These are phyloP conservation scores for Syrrhaptes paradoxus DNA, from an alignment of 2,113 vertebrate species.

Conservation along the genomic window DNA sequence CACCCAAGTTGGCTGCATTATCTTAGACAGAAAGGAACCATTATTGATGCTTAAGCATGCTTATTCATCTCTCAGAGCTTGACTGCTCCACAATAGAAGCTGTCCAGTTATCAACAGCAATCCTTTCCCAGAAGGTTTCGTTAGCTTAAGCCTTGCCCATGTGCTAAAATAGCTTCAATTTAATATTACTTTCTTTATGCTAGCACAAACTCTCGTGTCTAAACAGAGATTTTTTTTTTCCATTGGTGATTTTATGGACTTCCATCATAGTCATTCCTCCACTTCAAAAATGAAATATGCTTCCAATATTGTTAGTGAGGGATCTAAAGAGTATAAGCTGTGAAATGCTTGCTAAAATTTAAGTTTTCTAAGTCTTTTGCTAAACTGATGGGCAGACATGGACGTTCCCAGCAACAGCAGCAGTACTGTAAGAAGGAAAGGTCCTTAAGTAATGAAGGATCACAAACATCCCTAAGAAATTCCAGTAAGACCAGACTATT, in stretches of 20 bases:
- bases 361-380: not conserved
- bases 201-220: not conserved
- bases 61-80: constrained; percentile 4
- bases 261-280: not conserved
- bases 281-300: not conserved
- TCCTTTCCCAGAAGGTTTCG: not conserved
- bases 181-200: not conserved
- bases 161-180: not conserved
- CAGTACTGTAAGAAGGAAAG: not conserved
- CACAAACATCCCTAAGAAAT: not conserved
- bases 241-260: not conserved
- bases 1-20: not conserved
- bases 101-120: not conserved
- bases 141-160: not conserved
- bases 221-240: not conserved
- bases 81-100: not conserved
- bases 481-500: not conserved
- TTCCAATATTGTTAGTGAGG: not conserved
- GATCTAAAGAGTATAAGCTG: not conserved
- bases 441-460: not conserved
- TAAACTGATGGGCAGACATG: not conserved
- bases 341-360: not conserved
- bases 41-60: not conserved
- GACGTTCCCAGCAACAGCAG: not conserved
- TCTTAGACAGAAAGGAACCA: not conserved